These are phyloP conservation scores for Apostichopus parvimensis DNA, from an alignment of 35 echinoderm and acorn worm species.

Conservation along the genomic window DNA sequence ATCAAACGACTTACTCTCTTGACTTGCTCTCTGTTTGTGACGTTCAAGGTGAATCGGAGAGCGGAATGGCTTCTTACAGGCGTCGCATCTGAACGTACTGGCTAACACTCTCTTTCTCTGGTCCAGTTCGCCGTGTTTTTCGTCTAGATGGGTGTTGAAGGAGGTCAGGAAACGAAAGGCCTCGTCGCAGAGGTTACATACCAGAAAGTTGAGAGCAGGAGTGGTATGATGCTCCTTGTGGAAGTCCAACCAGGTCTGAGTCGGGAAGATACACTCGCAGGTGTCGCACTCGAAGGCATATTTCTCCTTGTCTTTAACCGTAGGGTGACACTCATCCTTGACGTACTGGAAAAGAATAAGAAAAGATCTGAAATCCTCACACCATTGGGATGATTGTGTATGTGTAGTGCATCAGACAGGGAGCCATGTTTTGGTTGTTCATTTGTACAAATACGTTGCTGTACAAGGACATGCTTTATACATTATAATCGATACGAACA, in stretches of 20 bases:
- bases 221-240: conserved; percentile 77
- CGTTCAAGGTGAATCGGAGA: conserved; percentile 83
- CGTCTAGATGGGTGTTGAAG: conserved; percentile 71
- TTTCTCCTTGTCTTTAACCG: conserved; percentile 63
- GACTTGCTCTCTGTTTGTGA: conserved; percentile 76
- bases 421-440: too few relatives aligned
- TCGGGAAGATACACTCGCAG: conserved; percentile 76
- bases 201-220: conserved; percentile 68
- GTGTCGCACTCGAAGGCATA: conserved; percentile 75
- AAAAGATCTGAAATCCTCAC: too few relatives aligned
- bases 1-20: conserved; percentile 51
- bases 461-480: too few relatives aligned
- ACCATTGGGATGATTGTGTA: too few relatives aligned
- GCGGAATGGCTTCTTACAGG: conserved; percentile 87
- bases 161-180: conserved; percentile 84
- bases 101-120: conserved; percentile 69
- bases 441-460: too few relatives aligned
- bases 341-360: conserved; percentile 6
- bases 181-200: conserved; percentile 83
- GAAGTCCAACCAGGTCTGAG: conserved; percentile 85
- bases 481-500: too few relatives aligned
- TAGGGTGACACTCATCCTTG: conserved; percentile 91
- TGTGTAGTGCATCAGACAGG: too few relatives aligned
- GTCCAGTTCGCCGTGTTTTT: conserved; percentile 66
- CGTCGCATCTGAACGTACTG: conserved; percentile 95